A percentile compares a stretch with the other conserved stretches of the same genome.
Evolutionary conservation across 2,113 vertebrate species (phyloP).

Genomic region (Leucoraja erinaceus): DNA sequence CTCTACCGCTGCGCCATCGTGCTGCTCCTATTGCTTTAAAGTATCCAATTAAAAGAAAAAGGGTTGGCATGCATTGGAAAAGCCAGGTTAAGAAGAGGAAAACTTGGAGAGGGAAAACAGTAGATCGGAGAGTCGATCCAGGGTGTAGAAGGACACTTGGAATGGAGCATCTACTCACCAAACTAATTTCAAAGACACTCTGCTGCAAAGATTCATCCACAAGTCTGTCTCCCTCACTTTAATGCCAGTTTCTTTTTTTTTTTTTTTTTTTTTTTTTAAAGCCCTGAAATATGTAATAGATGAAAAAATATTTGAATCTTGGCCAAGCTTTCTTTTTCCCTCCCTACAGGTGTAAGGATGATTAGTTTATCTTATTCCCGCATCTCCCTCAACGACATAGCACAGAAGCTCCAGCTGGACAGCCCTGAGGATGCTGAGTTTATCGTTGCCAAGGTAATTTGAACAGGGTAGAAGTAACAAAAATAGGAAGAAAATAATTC

Average conservation of each 20-base stretch:
- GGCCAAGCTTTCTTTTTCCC: not conserved
- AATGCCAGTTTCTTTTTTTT: not conserved
- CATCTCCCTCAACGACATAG: conserved; percentile 90
- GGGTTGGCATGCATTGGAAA: not conserved
- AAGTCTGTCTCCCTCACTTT: not conserved
- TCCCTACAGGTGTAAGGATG: conserved; percentile 81
- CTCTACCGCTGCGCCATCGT: too few species aligned
- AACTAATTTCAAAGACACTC: not conserved
- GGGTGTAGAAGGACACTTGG: not conserved
- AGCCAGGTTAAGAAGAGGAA: not conserved
- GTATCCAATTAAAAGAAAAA: not conserved
- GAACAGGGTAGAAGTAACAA: not conserved
- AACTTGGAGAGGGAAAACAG: not conserved
- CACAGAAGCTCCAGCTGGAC: conserved; percentile 92
- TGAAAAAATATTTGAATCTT: not conserved
- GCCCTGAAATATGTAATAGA: not conserved
- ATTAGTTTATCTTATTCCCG: conserved; percentile 96
- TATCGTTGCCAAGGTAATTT: conserved; percentile 88
- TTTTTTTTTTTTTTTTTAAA: not conserved
- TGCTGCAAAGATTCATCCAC: not conserved
- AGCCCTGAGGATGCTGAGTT: conserved; percentile 94
- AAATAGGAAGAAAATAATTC: not conserved
- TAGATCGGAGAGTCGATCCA: not conserved
- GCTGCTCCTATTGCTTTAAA: too few species aligned
- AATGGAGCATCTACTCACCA: not conserved